Evolutionary conservation across 1,140 invertebrate genomes (phyloP).

Genomic region (Neelides sp.): DNA sequence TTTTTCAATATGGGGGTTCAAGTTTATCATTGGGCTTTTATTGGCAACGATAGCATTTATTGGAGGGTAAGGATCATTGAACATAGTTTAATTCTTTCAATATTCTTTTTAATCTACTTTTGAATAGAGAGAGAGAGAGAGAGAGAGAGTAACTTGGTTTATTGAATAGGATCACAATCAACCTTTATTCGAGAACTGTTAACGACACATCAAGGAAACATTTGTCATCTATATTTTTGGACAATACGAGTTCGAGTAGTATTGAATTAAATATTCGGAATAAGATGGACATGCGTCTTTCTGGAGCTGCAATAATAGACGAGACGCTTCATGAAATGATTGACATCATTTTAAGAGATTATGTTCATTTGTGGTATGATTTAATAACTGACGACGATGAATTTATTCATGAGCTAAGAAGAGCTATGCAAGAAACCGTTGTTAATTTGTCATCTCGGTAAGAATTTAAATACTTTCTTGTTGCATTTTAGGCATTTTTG

Average conservation of each 20-base stretch:
- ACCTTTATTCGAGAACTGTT: too few species aligned
- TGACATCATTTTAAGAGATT: conserved; percentile 60
- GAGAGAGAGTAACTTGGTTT: too few species aligned
- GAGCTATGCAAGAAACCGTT: conserved; percentile 42
- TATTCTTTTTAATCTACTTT: too few species aligned
- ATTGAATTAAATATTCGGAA: conserved; percentile 6
- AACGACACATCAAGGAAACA: not conserved
- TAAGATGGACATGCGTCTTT: conserved; percentile 43
- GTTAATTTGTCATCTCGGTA: conserved; percentile 44
- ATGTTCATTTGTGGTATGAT: conserved; percentile 63
- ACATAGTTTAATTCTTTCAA: too few species aligned
- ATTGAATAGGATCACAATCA: too few species aligned
- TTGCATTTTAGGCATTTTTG: too few species aligned
- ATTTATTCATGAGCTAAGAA: conserved; percentile 42
- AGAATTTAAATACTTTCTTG: conserved; percentile 11
- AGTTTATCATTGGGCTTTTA: too few species aligned
- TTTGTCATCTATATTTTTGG: not conserved
- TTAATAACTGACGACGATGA: conserved; percentile 43
- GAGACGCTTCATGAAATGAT: conserved; percentile 59
- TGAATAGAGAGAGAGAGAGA: too few species aligned
- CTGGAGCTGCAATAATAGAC: conserved; percentile 55
- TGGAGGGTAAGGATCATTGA: too few species aligned
- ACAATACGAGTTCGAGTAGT: not conserved
- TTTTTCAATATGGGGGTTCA: too few species aligned
- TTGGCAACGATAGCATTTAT: too few species aligned